phyloP scores from a whole-genome alignment of 2,888 invertebrate species.

The Julus scandinavius region DNA sequence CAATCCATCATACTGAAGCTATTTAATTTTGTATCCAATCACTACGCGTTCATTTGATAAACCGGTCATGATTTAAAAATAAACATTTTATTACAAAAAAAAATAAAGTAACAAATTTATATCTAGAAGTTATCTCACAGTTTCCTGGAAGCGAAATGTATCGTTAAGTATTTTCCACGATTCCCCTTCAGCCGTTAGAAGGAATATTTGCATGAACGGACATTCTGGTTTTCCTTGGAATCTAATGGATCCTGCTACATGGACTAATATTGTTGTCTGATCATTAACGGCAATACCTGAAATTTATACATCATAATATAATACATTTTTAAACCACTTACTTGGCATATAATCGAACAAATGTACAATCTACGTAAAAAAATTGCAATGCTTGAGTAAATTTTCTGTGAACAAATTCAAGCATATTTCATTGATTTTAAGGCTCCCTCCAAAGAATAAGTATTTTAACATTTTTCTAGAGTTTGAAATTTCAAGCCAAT shows the following conservation, averaged over 20 bases:
- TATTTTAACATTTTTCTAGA: too few relatives aligned
- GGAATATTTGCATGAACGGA: slow-evolving; percentile 85
- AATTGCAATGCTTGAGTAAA: too few relatives aligned
- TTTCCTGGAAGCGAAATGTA: slow-evolving; percentile 81
- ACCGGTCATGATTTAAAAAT: neutral
- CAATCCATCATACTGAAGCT: too few relatives aligned
- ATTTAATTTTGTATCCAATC: too few relatives aligned
- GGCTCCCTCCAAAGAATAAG: too few relatives aligned
- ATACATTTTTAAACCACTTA: too few relatives aligned
- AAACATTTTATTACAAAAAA: neutral
- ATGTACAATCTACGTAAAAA: too few relatives aligned
- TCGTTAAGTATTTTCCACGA: slow-evolving; percentile 96
- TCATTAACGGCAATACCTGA: slow-evolving; percentile 78
- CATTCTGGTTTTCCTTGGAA: slow-evolving; percentile 73
- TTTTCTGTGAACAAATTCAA: too few relatives aligned
- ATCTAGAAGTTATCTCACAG: slow-evolving; percentile 53
- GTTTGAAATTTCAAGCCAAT: too few relatives aligned
- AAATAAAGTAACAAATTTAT: too few relatives aligned
- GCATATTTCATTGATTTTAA: too few relatives aligned
- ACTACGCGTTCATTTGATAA: neutral
- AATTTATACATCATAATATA: slow-evolving; percentile 61
- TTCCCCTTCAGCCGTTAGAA: slow-evolving; percentile 86
- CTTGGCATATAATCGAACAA: too few relatives aligned
- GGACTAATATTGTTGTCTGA: slow-evolving; percentile 83
- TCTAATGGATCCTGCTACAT: slow-evolving; percentile 83